These are phyloP conservation scores for Halichoeres trimaculatus DNA, from an alignment of 2,113 vertebrate genomes.

Conservation along the genomic window DNA sequence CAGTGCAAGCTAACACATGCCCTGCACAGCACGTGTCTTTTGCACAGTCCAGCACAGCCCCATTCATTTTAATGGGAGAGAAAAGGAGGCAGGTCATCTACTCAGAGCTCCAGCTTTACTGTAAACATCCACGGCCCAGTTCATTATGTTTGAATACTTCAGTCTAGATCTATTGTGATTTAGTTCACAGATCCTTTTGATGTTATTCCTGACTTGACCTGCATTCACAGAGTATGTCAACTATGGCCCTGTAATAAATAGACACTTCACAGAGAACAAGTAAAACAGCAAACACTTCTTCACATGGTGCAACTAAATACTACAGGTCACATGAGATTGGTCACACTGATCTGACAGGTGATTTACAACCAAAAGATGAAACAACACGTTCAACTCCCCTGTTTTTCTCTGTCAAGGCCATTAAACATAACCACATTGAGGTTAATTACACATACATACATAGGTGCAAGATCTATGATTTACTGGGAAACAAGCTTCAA, in stretches of 20 bases:
- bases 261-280: too few species aligned
- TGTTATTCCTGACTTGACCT: too few species aligned
- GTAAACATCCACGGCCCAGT: conserved; percentile 6
- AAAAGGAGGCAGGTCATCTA: conserved; percentile 15
- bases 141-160: background rate
- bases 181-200: too few species aligned
- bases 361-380: background rate
- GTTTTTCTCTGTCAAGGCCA: background rate
- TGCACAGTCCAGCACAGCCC: conserved; percentile 15
- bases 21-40: conserved; percentile 34
- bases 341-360: background rate
- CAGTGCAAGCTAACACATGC: background rate
- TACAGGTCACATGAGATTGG: background rate
- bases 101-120: background rate
- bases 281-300: too few species aligned
- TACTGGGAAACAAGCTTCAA: conserved; percentile 12
- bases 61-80: conserved; percentile 13
- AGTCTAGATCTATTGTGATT: too few species aligned
- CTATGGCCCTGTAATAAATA: too few species aligned
- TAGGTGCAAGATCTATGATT: background rate
- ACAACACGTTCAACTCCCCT: background rate
- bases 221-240: too few species aligned
- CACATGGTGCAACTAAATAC: too few species aligned
- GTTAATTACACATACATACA: background rate
- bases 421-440: background rate